Percentiles rank a stretch among this genome's conserved stretches.
These are phyloP conservation scores for Platynereis dumerilii DNA, from an alignment of 2,888 invertebrate genomes.

Conservation along the genomic window DNA sequence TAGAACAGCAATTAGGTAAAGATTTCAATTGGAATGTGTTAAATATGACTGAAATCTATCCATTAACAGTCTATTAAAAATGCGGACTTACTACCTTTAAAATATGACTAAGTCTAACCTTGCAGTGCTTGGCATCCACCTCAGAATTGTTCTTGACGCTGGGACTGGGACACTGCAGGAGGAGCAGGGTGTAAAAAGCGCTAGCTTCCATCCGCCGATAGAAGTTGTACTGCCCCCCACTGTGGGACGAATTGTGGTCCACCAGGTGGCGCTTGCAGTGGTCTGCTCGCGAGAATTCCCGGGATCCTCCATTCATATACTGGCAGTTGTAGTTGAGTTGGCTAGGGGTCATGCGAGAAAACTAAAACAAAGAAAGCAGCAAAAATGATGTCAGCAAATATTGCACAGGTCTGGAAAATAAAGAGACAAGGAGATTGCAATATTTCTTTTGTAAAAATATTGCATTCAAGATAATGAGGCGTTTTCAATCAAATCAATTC, in stretches of 20 bases:
- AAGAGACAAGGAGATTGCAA: neutral
- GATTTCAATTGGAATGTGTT: too few relatives aligned
- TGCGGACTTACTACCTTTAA: too few relatives aligned
- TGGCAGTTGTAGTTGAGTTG: conserved; percentile 24
- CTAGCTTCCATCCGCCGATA: conserved; percentile 9
- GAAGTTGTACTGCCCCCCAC: conserved; percentile 21
- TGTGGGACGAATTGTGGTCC: conserved; percentile 18
- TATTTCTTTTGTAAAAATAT: too few relatives aligned
- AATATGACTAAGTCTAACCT: neutral
- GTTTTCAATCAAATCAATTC: too few relatives aligned
- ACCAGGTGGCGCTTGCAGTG: conserved; percentile 16
- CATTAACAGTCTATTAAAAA: too few relatives aligned
- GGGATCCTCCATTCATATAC: conserved; percentile 3
- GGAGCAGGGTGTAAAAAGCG: conserved; percentile 26
- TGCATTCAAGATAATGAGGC: too few relatives aligned
- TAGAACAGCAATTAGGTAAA: too few relatives aligned
- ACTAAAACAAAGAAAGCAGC: conserved; percentile 2
- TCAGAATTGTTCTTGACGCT: conserved; percentile 14
- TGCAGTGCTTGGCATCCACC: neutral
- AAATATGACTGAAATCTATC: too few relatives aligned
- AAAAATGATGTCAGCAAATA: neutral
- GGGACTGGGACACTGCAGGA: conserved; percentile 25
- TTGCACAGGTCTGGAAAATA: neutral
- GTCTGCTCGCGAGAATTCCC: neutral
- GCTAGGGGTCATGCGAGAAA: conserved; percentile 22